Percentiles rank a stretch among this genome's conserved stretches.
phyloP scores from a whole-genome alignment of 2,113 vertebrate genomes.

The Sorex araneus region DNA sequence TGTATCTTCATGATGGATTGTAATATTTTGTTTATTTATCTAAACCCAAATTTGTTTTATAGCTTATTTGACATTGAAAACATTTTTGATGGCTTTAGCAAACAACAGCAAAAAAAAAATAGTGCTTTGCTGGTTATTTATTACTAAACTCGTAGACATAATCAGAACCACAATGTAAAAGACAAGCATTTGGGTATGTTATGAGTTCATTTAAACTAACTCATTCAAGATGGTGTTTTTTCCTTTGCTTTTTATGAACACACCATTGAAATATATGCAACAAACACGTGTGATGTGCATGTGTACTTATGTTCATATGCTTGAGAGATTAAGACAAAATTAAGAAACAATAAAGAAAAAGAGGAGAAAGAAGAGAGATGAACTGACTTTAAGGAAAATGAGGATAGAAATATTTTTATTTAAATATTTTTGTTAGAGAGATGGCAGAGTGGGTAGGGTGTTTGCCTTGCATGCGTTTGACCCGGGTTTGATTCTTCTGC shows the following conservation, averaged over 20 bases:
- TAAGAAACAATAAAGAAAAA: background rate
- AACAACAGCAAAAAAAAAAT: slow-evolving; percentile 35
- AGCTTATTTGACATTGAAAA: slow-evolving; percentile 71
- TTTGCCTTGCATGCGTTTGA: too few species aligned
- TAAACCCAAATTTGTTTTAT: slow-evolving; percentile 55
- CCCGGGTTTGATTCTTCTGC: too few species aligned
- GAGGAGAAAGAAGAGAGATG: background rate
- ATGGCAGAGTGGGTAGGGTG: too few species aligned
- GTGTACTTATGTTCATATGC: background rate
- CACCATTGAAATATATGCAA: background rate
- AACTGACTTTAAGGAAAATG: background rate
- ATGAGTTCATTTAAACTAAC: background rate
- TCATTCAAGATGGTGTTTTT: background rate
- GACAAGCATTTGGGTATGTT: background rate
- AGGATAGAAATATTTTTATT: background rate
- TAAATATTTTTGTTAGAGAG: background rate
- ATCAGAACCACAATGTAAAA: slow-evolving; percentile 11
- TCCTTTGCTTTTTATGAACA: background rate
- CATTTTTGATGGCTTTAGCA: slow-evolving; percentile 2
- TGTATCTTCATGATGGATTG: slow-evolving; percentile 61
- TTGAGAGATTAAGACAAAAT: background rate
- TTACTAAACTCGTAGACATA: slow-evolving; percentile 1
- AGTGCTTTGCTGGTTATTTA: background rate
- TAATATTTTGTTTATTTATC: slow-evolving; percentile 75
- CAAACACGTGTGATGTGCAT: background rate